phyloP scores from a whole-genome alignment of 2,797 vertebrate genomes.

The Heliangelus exortis region DNA sequence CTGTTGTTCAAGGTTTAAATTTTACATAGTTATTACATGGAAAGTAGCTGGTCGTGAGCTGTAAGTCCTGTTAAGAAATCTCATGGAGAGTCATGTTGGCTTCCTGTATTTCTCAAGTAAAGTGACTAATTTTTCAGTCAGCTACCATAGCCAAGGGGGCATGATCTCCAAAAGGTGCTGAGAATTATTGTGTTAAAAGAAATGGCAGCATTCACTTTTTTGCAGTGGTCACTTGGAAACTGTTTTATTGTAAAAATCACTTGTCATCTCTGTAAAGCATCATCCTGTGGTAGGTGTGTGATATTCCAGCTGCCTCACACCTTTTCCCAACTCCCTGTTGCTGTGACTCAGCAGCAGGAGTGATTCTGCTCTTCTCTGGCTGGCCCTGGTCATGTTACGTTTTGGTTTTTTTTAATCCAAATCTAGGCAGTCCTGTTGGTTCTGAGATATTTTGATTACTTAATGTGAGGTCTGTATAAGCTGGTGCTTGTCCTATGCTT shows the following conservation, averaged over 20 bases:
- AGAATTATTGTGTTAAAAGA: neutral
- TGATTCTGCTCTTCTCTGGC: neutral
- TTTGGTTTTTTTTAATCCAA: neutral
- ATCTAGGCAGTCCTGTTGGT: neutral
- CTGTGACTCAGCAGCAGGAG: conserved; percentile 42
- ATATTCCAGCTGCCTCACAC: neutral
- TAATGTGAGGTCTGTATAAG: neutral
- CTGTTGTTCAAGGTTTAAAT: neutral
- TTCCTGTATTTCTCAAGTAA: neutral
- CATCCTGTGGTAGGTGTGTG: neutral
- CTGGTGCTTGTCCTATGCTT: neutral
- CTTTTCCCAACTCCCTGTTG: neutral
- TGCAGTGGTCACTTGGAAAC: neutral
- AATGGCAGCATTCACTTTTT: neutral
- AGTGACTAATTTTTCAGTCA: neutral
- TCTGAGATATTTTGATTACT: neutral
- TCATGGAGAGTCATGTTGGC: neutral
- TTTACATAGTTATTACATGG: neutral
- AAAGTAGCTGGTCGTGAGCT: neutral
- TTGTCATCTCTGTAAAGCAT: neutral
- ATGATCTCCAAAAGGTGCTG: neutral
- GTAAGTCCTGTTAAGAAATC: neutral
- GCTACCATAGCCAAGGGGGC: neutral
- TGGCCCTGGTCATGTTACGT: neutral
- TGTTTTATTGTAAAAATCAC: neutral